Evolutionary conservation across 2,888 invertebrate genomes (phyloP).

Genomic region (Synergus gifuensis): DNA sequence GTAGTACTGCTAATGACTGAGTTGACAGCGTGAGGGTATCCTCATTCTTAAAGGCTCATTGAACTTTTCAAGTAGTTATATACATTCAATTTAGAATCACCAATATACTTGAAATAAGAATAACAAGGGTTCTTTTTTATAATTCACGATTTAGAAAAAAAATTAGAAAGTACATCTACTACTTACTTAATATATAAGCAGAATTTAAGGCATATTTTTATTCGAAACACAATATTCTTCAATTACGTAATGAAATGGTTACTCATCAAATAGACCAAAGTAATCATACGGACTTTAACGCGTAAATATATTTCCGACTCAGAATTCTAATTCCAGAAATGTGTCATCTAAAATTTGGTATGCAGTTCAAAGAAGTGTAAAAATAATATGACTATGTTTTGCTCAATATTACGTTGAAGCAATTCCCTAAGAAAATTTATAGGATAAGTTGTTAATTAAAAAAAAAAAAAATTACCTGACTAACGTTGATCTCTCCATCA

Average conservation of each 20-base stretch:
- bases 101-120: neutral
- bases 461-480: conserved; percentile 75
- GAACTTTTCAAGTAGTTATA: neutral
- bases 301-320: neutral
- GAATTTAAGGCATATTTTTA: neutral
- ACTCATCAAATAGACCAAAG: too few relatives aligned
- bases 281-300: too few relatives aligned
- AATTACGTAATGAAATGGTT: neutral
- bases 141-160: too few relatives aligned
- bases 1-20: neutral
- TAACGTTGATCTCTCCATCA: conserved; percentile 81
- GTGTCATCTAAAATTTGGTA: neutral
- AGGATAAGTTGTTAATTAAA: neutral
- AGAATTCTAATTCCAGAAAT: neutral
- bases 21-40: neutral
- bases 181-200: neutral
- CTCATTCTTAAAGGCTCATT: neutral
- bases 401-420: too few relatives aligned
- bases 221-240: neutral
- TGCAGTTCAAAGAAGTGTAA: conserved; percentile 36
- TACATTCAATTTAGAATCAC: neutral
- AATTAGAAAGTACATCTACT: neutral
- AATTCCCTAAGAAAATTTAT: too few relatives aligned
- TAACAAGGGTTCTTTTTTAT: neutral
- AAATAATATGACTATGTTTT: neutral